phyloP scores from a whole-genome alignment of 2,888 invertebrate species.

The Lamellibrachia columna region DNA sequence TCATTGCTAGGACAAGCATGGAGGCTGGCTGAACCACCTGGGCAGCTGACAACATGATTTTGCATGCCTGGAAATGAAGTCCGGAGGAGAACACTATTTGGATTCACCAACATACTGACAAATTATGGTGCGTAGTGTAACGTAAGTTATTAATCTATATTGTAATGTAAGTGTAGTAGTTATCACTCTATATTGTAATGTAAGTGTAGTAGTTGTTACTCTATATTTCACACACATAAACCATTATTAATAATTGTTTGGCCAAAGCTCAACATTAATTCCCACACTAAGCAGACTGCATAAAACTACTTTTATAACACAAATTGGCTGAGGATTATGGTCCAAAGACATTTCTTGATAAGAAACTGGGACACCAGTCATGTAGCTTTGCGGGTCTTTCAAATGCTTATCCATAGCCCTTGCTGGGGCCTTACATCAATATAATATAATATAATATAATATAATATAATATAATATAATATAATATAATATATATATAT shows the following conservation, averaged over 20 bases:
- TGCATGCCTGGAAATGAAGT: not conserved
- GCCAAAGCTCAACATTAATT: not conserved
- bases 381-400: not conserved
- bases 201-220: no score
- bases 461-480: no score
- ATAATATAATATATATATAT: no score
- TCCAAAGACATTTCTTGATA: not conserved
- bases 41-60: not conserved
- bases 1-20: not conserved
- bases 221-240: not conserved
- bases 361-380: not conserved
- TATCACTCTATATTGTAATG: no score
- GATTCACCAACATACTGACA: not conserved
- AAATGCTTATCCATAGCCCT: not conserved
- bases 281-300: not conserved
- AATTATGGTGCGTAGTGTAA: no score
- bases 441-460: no score
- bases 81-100: not conserved
- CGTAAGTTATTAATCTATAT: no score
- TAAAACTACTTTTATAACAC: not conserved
- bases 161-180: no score
- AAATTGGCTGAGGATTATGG: not conserved
- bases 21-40: not conserved
- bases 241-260: not conserved
- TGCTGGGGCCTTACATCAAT: no score